Base-by-base conservation (phyloP, 2,888 invertebrate species). In the Synanthedon vespiformis region DNA sequence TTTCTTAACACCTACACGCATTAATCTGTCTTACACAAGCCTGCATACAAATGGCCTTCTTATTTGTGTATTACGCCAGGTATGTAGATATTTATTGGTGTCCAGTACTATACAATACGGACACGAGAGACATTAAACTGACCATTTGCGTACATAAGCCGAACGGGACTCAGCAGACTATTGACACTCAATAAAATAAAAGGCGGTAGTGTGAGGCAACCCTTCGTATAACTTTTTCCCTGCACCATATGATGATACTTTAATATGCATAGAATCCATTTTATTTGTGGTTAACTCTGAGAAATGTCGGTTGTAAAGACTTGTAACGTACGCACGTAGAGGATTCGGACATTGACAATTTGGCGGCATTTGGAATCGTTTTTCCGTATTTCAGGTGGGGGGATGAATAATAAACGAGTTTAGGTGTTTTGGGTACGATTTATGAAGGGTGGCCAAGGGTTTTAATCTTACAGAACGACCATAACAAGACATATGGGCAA, bases 401-500 rank as follows among this genome's bases (percentile, higher is more conserved):
- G 50, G 56, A 68, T 87, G 80, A 85, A 86, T 86, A 77, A 83
- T 80, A 83, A 75, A 86, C 73, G 64, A 71, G 68, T 63, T 70
- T 67, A 72, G 77, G 78, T 70, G 72, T 64, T 62, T 62, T 62
- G 74, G 80, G 77, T 70, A 70, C 72, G 78, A 86, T 86, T 85
- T 85, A 86, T 81, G 83, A 82, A 79, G 85, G 85, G 81, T 75
- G 75, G 77, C 73, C 61, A 34, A 65, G 74, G 80, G 80, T 79
- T 86, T 87, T 86, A 85, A 86, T 86, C 85, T 83, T 69, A 68
- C 64, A 69, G 67, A 80, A 81, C 79, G 80, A 78, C 84, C 81
- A 82, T 85, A 85, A 84, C 80, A 82, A 85, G 84, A 86, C 77
- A 76, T 79, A 83, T 84, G 81, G 78, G 70, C 74, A 80, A 87